Conservation (phyloP, 2,888 invertebrate species). For the Heliothis peltigera region DNA sequence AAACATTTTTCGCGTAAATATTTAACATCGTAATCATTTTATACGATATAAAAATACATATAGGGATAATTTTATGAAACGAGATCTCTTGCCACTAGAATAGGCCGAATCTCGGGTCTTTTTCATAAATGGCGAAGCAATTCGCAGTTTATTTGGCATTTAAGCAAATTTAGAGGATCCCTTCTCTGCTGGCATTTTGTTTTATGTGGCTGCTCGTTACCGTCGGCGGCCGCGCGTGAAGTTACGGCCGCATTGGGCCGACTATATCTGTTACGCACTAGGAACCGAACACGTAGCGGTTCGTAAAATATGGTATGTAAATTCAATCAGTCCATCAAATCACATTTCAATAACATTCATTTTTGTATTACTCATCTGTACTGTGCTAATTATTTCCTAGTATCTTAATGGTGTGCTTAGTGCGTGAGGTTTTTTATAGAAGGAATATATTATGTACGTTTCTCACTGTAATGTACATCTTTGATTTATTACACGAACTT, state of each 20-base stretch:
- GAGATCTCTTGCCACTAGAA: conserved; percentile 54
- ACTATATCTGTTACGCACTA: conserved; percentile 65
- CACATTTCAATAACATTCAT: no score
- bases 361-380: no score
- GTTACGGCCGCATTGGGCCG: conserved; percentile 86
- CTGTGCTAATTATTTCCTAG: no score
- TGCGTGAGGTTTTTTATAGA: no score
- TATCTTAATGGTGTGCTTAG: no score
- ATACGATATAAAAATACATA: conserved; percentile 35
- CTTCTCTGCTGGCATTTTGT: conserved; percentile 88
- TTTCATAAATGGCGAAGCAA: conserved; percentile 87
- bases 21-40: conserved; percentile 31
- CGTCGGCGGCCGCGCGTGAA: conserved; percentile 88
- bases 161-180: conserved; percentile 88
- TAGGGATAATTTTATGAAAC: conserved; percentile 52
- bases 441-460: no score
- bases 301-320: no score
- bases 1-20: conserved; percentile 39
- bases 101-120: conserved; percentile 71
- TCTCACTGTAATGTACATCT: no score
- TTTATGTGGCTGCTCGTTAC: conserved; percentile 89
- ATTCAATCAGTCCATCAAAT: no score
- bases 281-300: conserved; percentile 44
- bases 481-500: no score
- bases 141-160: conserved; percentile 89